Conservation (phyloP, 2,797 vertebrate genomes). For the Setipinna tenuifilis region DNA sequence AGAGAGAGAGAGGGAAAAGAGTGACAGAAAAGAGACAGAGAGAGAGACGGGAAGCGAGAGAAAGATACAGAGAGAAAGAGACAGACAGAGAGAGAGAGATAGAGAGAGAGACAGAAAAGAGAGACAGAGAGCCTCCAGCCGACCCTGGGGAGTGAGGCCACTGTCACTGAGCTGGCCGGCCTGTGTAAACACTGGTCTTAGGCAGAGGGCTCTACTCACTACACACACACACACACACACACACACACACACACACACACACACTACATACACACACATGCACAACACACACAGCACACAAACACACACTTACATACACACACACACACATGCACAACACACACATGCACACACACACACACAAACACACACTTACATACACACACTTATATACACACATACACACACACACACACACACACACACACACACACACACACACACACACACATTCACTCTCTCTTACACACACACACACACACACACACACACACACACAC, state of each 20-base stretch:
- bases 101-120: neutral
- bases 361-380: neutral
- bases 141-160: neutral
- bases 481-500: neutral
- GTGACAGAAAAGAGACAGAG: neutral
- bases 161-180: constrained; percentile 9
- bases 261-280: neutral
- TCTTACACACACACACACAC: neutral
- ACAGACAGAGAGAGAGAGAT: neutral
- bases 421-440: neutral
- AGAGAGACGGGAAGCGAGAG: neutral
- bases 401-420: neutral
- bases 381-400: neutral
- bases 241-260: neutral
- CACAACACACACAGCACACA: neutral
- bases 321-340: neutral
- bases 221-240: neutral
- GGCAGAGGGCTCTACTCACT: neutral
- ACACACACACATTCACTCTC: neutral
- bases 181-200: constrained; percentile 1
- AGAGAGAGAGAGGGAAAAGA: neutral
- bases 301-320: neutral
- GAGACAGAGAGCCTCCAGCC: neutral
- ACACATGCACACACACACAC: neutral
- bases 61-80: neutral